A percentile compares a stretch with the other conserved stretches of the same genome.
Conservation (phyloP, 1,140 invertebrate species). For the Phenacoccus solenopsis region DNA sequence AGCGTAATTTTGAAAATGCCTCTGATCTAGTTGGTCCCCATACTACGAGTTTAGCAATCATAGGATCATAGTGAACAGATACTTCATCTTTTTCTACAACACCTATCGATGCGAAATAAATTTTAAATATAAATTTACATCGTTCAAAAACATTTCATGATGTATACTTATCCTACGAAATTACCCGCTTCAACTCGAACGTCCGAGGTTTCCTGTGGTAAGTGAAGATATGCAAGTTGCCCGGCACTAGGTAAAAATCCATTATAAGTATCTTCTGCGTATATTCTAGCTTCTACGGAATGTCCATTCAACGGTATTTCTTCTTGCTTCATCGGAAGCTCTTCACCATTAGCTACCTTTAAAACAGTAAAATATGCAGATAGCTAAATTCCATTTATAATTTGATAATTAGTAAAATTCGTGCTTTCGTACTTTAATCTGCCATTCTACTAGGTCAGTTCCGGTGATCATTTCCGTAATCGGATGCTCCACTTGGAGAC, state of each 20-base stretch:
- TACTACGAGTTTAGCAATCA: slow-evolving; percentile 97
- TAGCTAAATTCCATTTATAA: not conserved
- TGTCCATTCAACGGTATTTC: slow-evolving; percentile 66
- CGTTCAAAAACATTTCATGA: not conserved
- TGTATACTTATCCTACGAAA: not conserved
- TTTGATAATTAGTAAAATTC: not conserved
- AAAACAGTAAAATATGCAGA: slow-evolving; percentile 14
- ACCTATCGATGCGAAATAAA: slow-evolving; percentile 27
- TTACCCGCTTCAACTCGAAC: slow-evolving; percentile 64
- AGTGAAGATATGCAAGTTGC: slow-evolving; percentile 53
- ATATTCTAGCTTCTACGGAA: slow-evolving; percentile 87
- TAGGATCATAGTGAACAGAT: slow-evolving; percentile 96
- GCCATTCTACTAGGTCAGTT: slow-evolving; percentile 94
- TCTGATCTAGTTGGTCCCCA: slow-evolving; percentile 75
- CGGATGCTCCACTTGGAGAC: slow-evolving; percentile 90
- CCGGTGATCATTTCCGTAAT: slow-evolving; percentile 96
- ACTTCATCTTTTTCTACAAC: slow-evolving; percentile 72
- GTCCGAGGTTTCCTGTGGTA: slow-evolving; percentile 43
- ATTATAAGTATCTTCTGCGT: slow-evolving; percentile 77
- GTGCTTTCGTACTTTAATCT: slow-evolving; percentile 53
- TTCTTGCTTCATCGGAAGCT: slow-evolving; percentile 63
- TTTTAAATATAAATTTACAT: not conserved
- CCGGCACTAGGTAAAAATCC: slow-evolving; percentile 85
- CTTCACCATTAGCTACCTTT: slow-evolving; percentile 73
- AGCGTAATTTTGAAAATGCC: slow-evolving; percentile 66